Base-by-base conservation (phyloP, 1,140 invertebrate genomes). In the Liolophura sinensis region DNA sequence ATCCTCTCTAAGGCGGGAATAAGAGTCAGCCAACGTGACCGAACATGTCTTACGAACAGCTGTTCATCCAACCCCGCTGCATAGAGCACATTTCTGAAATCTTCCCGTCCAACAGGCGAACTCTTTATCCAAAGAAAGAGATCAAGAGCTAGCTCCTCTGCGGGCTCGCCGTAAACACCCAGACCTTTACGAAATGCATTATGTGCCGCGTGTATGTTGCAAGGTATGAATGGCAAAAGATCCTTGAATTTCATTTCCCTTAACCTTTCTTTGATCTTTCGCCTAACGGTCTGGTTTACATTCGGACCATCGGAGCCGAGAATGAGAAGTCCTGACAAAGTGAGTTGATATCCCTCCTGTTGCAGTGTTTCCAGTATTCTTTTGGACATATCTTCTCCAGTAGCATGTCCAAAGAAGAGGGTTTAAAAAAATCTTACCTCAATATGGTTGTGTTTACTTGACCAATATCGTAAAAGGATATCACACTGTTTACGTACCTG, bases 271-370 rank as follows among this genome's bases (percentile, higher is more conserved):
- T 78, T 74, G 14, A 80, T 14, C 24, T 60, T 40, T 20, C 52
- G 62, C 51, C 64, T 71, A 4, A 79, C 64, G n/a, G 64, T 74
- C 61, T 80, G 79, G 57, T 73, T 79, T 0, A 79, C 70, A 64
- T 78, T 78, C 16, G 73, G 74, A 20, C 76, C 74, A 78, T 78
- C 75, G 64, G 46, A 59, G 27, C 70, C 73, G 18, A 79, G 47
- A 68, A 68, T 72, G 20, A 73, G n/a, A 24, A 75, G 27, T 48
- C 60, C 52, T 56, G 60, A 61, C 20, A 66, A 24, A 56, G 52
- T 48, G 12, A 68, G 18, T 49, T 65, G 18, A 59, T 22, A 68
- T 20, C 31, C 62, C 3, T 50, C 40, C 31, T 48, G 20, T 20
- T 49, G 51, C 48, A 54, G 62, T 3, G 47, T 25, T 22, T 49